These are phyloP conservation scores for Heliothis peltigera DNA, from an alignment of 2,888 invertebrate species.

Conservation along the genomic window DNA sequence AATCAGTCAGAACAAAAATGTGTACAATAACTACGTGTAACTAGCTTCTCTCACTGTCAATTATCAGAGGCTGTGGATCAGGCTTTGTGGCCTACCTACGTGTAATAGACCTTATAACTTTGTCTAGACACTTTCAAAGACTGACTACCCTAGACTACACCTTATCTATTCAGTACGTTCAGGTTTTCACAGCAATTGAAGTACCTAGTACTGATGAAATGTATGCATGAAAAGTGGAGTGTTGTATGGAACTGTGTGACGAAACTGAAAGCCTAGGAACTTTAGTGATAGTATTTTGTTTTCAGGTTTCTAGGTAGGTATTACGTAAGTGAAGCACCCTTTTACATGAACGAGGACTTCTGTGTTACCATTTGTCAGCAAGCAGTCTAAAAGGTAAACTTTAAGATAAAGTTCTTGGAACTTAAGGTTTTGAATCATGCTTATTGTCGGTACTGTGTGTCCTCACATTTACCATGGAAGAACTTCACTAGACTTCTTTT, in stretches of 20 bases:
- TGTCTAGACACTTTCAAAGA: constrained; percentile 36
- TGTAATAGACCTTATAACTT: constrained; percentile 18
- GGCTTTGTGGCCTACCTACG: constrained; percentile 9
- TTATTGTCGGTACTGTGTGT: no score
- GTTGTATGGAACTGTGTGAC: neutral
- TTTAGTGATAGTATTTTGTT: neutral
- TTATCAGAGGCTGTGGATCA: constrained; percentile 22
- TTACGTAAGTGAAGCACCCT: neutral
- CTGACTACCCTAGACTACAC: constrained; percentile 23
- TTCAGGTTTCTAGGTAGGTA: neutral
- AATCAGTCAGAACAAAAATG: neutral
- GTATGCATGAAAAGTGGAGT: constrained; percentile 37
- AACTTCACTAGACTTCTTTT: no score
- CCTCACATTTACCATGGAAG: no score
- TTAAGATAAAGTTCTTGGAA: no score
- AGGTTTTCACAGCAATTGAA: constrained; percentile 29
- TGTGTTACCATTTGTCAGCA: no score
- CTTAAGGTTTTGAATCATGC: no score
- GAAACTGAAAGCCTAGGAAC: neutral
- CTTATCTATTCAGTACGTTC: constrained; percentile 35
- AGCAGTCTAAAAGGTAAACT: no score
- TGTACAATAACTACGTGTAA: neutral
- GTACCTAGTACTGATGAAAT: constrained; percentile 26
- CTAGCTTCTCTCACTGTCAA: constrained; percentile 22
- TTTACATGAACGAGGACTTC: neutral